phyloP scores from a whole-genome alignment of 2,888 invertebrate genomes.

The Plebejus anna region DNA sequence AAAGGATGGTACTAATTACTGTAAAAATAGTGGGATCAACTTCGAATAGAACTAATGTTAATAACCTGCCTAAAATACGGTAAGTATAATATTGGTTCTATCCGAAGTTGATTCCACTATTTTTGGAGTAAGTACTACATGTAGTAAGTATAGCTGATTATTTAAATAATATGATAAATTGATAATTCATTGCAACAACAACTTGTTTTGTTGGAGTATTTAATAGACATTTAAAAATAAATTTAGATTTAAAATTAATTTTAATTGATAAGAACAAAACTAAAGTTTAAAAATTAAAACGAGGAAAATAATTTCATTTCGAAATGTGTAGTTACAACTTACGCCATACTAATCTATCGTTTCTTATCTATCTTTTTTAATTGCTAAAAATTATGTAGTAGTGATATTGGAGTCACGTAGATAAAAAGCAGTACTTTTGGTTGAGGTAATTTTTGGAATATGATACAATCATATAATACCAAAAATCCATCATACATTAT shows the following conservation, averaged over 20 bases:
- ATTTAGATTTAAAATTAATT: too few relatives aligned
- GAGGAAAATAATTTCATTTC: background rate
- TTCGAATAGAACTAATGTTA: too few relatives aligned
- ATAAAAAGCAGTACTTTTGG: background rate
- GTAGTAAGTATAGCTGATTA: background rate
- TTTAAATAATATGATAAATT: background rate
- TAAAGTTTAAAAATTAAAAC: background rate
- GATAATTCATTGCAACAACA: background rate
- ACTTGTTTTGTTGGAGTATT: background rate
- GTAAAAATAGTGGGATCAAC: too few relatives aligned
- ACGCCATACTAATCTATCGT: background rate
- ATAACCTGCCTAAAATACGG: too few relatives aligned
- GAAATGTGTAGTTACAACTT: background rate
- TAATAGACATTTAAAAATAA: background rate
- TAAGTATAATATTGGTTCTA: too few relatives aligned
- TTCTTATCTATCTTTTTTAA: background rate
- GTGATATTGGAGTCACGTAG: background rate
- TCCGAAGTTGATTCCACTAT: too few relatives aligned
- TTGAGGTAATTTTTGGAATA: background rate
- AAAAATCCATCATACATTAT: background rate
- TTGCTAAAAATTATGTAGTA: background rate
- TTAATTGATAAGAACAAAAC: too few relatives aligned
- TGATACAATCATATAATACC: background rate
- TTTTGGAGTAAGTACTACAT: too few relatives aligned
- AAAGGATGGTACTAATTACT: too few relatives aligned